Base-by-base conservation (phyloP, 2,888 invertebrate species). In the Dasysyrphus albostriatus region DNA sequence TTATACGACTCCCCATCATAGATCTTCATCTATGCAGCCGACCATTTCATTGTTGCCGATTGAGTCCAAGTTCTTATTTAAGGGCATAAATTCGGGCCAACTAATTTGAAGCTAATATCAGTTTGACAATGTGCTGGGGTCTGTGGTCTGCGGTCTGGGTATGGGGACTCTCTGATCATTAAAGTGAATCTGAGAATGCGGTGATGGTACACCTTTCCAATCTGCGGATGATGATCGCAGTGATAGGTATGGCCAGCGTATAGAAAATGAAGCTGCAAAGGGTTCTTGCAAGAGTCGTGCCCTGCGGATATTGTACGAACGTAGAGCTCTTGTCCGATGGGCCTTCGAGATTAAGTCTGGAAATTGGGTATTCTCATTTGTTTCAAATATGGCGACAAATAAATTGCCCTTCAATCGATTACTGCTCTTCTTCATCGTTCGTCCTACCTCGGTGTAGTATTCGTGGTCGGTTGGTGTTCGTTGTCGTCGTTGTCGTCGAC, bases 381-480 rank as follows among this genome's bases (percentile, higher is more conserved):
- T 89, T 89, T 89, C 89, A 89, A 89, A 89, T 89, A 89, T 89
- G 88, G 89, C 89, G 88, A 88, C 88, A 88, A 88, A 89, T 89
- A 89, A 89, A 89, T 89, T 89, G 89, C 88, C 88, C 84, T 78
- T 88, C 76, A 84, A 84, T 87, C 80, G 89, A 88, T 88, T 88
- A 89, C 88, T 88, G 89, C 83, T 80, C 77, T 85, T 73, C 47
- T 67, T 49, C 32, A 19, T 67, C 65, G 37, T 39, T 59, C 74
- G 81, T 80, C 49, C 67, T 14, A 14, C 32, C 81, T 29, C 32
- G 10, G 32, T 32, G 10, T 9, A 47, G 16, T 47, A 1, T 16
- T 63, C 24, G 42, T 59, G 74, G 88, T 69, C 47, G 37, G 19
- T 29, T 47, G 16, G 9, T 10, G 29, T 63, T 5, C 12, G 69